Base-by-base conservation (phyloP, 2,888 invertebrate genomes). In the Tupiocoris notatus region DNA sequence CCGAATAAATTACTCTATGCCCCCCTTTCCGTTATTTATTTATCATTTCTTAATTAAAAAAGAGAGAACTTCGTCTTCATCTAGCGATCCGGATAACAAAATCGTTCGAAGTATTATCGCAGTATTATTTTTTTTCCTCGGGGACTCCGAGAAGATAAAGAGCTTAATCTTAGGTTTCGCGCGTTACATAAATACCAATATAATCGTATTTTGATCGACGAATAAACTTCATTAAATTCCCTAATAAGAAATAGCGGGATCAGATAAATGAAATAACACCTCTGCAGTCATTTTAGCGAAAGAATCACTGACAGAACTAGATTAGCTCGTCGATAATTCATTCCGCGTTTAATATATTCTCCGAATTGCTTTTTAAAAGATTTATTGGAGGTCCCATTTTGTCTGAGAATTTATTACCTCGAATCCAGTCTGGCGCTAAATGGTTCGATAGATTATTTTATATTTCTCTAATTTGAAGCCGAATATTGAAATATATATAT, bases 321-420 rank as follows among this genome's bases (percentile, higher is more conserved):
- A 74, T 74, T 74, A 74, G 74, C 64, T 56, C 24, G 56, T 74
- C 64, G 64, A 74, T 74, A 74, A 64, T 24, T 74, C 74, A 74
- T 64, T 64, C 57, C 62, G 20, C 20, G 23, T 63, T 70, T 58
- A 74, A 74, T 74, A 74, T 74, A 74, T 74, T 74, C 64, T 74
- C 64, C 64, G 56, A 74, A 74, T 74, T 74, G 74, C 74, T 74
- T 74, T 74, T 74, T 74, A 74, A 74, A 74, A 74, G 74, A 74
- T 74, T 74, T 74, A 74, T 74, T 74, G 74, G 74, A 20, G 18
- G 20, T 12, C 21, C 64, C 62, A 21, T 64, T 74, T 59, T 18
- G 20, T 23, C n/a, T 16, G 57, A 18, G 59, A 58, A 70, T 70
- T 70, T 70, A 70, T 70, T 70, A 57, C 56, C 57, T 24, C 39